Evolutionary conservation across 2,797 vertebrate genomes (phyloP), one percentile per base, ranked within the genome.

Genomic region (Tachyglossus aculeatus): DNA sequence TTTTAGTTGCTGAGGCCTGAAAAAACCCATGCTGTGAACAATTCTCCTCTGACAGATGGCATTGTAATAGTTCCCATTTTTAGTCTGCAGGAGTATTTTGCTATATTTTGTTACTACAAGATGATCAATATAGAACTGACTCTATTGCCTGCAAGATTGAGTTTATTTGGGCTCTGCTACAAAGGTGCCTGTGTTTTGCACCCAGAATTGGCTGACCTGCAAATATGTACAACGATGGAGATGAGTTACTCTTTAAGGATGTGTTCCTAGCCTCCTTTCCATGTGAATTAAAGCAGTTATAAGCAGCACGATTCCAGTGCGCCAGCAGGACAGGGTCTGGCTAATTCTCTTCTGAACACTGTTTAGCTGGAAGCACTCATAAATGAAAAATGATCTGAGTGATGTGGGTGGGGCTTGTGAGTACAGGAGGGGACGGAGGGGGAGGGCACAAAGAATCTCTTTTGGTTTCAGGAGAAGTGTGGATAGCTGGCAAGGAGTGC

Each of bases 361-460:
- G 59, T 76, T 53, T 66, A 81, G 81, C 74, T 80, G 79, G 60
- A 73, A 65, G 66, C 56, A 52, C 56, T 83, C 80, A 62, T 72
- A 83, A 74, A 80, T 81, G 79, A 81, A 77, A 82, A 80, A 71
- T 67, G 67, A 74, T 84, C 74, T 41, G 62, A 56, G 67, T 61
- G 71, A 60, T 45, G 58, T 69, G 82, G 80, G 88, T 82, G 91
- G 84, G 82, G 86, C 79, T 2, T 44, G 1, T 0, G 2, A 45
- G 51, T 82, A 39, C 53, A 19, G 66, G 54, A 83, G 80, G 79
- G 81, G 65, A 75, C 57, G 80, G 60, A 1, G 2, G 51, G 52
- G 38, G 39, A 60, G 55, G 36, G 65, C 52, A 47, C 7, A 25
- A 12, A 67, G 27, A 62, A 41, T 61, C 6, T 1, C 25, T 29